Conservation (phyloP, 2,113 vertebrate genomes). For the Takifugu bimaculatus region DNA sequence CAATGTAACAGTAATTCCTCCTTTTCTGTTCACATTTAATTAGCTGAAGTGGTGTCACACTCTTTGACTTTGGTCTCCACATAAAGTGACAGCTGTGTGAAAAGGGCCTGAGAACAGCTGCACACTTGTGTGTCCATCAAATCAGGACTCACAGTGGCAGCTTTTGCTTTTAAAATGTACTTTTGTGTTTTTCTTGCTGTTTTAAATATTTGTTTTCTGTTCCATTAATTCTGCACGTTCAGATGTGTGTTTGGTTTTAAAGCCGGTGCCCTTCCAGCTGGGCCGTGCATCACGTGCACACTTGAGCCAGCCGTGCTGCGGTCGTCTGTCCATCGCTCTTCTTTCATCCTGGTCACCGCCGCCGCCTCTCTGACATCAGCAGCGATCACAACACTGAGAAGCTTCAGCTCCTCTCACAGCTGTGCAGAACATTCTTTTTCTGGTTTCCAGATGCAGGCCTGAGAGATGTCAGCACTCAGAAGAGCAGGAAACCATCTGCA, state of each 20-base stretch:
- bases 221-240: no score
- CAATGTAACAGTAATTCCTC: conserved; percentile 44
- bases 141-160: no score
- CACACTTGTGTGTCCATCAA: no score
- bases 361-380: conserved; percentile 8
- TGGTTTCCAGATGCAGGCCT: not conserved
- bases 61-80: conserved; percentile 33
- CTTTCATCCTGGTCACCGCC: conserved; percentile 1
- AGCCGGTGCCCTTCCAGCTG: no score
- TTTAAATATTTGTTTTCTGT: no score
- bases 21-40: conserved; percentile 48
- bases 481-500: no score
- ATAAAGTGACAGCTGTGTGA: not conserved
- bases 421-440: not conserved
- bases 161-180: no score
- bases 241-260: no score
- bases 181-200: no score
- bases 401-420: conserved; percentile 6
- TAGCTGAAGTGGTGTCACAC: conserved; percentile 27
- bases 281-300: no score
- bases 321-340: not conserved
- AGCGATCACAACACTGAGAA: not conserved
- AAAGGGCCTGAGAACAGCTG: not conserved
- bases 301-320: no score
- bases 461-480: no score